phyloP scores from a whole-genome alignment of 2,888 invertebrate species.

The Folsomia manolachei region DNA sequence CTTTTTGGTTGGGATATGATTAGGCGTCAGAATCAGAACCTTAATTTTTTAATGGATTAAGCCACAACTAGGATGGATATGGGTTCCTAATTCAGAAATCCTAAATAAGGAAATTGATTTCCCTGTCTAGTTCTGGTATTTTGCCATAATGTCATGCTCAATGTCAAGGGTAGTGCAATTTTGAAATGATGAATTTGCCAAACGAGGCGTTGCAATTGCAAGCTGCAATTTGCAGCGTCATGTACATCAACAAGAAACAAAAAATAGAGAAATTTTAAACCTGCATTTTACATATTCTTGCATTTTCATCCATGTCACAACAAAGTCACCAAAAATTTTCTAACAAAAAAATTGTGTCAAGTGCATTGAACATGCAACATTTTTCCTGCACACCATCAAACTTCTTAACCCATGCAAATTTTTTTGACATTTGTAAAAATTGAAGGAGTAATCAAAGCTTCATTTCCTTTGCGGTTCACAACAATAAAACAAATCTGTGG shows the following conservation, averaged over 20 bases:
- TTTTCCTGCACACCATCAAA: too few relatives aligned
- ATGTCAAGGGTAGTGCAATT: neutral
- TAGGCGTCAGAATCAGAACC: too few relatives aligned
- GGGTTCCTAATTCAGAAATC: too few relatives aligned
- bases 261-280: too few relatives aligned
- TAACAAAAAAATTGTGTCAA: neutral
- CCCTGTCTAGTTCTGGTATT: neutral
- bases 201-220: neutral
- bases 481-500: neutral
- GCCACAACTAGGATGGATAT: too few relatives aligned
- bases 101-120: neutral
- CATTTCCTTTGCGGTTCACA: constrained; percentile 23
- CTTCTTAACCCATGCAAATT: neutral
- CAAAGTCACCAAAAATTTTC: neutral
- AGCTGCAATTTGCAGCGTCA: neutral
- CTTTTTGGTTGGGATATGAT: too few relatives aligned
- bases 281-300: too few relatives aligned
- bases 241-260: too few relatives aligned
- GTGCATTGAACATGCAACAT: neutral
- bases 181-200: neutral
- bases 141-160: too few relatives aligned
- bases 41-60: too few relatives aligned
- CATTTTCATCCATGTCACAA: neutral
- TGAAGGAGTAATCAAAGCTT: constrained; percentile 47
- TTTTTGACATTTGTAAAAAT: neutral